Evolutionary conservation across 2,888 invertebrate species (phyloP).

Genomic region (Troides helena): DNA sequence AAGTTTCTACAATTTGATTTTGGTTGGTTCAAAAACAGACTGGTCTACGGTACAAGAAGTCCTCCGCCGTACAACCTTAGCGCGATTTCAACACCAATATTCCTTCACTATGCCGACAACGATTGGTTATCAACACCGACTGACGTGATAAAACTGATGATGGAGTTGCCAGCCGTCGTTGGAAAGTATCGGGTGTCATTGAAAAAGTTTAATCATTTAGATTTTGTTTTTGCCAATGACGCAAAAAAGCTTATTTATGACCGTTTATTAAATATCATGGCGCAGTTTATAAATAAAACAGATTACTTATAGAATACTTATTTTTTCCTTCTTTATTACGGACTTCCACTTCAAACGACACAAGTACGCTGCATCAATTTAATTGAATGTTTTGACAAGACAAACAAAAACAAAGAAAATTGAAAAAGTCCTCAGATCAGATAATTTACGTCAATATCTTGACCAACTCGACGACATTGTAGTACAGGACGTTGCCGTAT

Average conservation of each 20-base stretch:
- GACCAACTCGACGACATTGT: constrained; percentile 42
- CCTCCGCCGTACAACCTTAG: constrained; percentile 76
- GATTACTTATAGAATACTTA: neutral
- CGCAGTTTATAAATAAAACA: constrained; percentile 48
- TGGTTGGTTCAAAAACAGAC: constrained; percentile 63
- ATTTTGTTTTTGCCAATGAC: constrained; percentile 80
- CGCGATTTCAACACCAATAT: constrained; percentile 68
- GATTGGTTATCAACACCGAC: constrained; percentile 73
- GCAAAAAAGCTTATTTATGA: constrained; percentile 81
- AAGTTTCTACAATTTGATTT: constrained; percentile 77
- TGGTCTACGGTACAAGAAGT: constrained; percentile 65
- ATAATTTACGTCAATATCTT: constrained; percentile 31
- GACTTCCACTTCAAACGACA: constrained; percentile 17
- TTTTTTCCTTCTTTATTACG: neutral
- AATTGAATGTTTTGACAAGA: constrained; percentile 9
- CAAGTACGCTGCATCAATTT: constrained; percentile 14
- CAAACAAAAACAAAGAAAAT: neutral
- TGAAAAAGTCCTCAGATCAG: neutral
- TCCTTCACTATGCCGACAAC: constrained; percentile 74
- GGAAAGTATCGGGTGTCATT: constrained; percentile 73
- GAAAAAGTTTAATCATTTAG: constrained; percentile 77
- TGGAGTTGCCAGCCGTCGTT: constrained; percentile 60
- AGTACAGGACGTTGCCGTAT: constrained; percentile 47
- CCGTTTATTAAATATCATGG: constrained; percentile 69
- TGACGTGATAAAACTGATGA: constrained; percentile 67